Percentiles rank a stretch among this genome's conserved stretches.
Conservation (phyloP, 2,113 vertebrate species). For the Gopherus flavomarginatus region DNA sequence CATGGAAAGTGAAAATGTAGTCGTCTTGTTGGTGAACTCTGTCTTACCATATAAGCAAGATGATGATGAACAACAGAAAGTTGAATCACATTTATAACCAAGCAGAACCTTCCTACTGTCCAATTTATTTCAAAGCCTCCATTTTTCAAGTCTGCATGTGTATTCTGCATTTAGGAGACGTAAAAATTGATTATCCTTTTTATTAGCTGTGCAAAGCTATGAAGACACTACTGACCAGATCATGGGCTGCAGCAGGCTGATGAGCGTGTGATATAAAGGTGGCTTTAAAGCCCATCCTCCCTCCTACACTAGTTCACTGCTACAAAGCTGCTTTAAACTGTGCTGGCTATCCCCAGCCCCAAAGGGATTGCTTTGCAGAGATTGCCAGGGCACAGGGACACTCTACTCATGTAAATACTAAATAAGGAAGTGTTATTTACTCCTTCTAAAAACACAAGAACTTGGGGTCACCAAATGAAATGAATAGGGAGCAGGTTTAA, state of each 20-base stretch:
- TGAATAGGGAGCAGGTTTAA: no score
- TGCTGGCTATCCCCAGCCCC: not conserved
- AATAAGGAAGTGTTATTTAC: no score
- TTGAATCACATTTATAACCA: not conserved
- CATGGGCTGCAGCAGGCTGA: not conserved
- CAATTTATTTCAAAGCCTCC: conserved; percentile 30
- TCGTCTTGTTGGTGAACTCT: not conserved
- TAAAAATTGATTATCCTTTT: conserved; percentile 47
- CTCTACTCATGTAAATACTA: no score
- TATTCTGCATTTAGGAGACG: conserved; percentile 21
- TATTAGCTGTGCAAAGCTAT: conserved; percentile 34
- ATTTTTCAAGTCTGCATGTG: not conserved
- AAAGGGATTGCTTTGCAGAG: not conserved
- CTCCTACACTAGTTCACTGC: not conserved
- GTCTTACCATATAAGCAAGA: not conserved
- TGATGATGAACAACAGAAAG: not conserved
- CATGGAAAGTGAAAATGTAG: not conserved
- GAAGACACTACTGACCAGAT: not conserved
- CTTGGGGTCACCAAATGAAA: no score
- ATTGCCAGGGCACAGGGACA: not conserved
- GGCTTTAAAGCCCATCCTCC: not conserved
- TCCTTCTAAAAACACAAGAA: no score
- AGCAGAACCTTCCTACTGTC: conserved; percentile 16
- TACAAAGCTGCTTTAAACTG: not conserved
- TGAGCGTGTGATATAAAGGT: not conserved